These are phyloP conservation scores for Gallinago nigripennis DNA, from an alignment of 2,797 vertebrate genomes.

Conservation along the genomic window DNA sequence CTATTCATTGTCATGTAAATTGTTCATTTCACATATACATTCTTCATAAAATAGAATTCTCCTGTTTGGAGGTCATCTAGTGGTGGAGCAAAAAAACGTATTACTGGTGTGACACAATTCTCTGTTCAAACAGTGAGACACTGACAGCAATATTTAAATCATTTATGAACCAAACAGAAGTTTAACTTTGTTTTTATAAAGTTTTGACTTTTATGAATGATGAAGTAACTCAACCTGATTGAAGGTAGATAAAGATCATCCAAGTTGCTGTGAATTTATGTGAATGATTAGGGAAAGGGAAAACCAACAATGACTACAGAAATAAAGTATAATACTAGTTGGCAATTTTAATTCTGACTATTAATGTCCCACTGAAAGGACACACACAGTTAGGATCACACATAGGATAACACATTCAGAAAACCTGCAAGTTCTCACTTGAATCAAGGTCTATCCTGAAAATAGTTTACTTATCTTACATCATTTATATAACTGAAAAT, in stretches of 20 bases:
- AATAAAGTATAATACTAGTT: background rate
- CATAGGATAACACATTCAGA: background rate
- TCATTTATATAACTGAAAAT: background rate
- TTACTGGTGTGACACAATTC: background rate
- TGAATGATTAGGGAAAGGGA: background rate
- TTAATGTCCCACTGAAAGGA: background rate
- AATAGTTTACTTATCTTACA: background rate
- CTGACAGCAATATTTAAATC: background rate
- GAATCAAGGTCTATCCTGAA: background rate
- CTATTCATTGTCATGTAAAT: conserved; percentile 5
- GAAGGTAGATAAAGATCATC: background rate
- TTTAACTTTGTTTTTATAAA: background rate
- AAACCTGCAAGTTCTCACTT: background rate
- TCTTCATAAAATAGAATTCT: background rate
- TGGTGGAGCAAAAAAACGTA: background rate
- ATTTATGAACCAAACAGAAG: background rate
- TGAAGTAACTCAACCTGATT: background rate
- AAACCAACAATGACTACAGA: background rate
- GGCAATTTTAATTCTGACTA: background rate
- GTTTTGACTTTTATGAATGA: conserved; percentile 15
- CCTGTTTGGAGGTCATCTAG: background rate
- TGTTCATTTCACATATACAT: background rate
- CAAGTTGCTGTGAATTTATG: background rate
- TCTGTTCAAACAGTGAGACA: background rate
- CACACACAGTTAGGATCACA: background rate